phyloP scores from a whole-genome alignment of 2,888 invertebrate genomes.

The Siphonodentalium dalli region DNA sequence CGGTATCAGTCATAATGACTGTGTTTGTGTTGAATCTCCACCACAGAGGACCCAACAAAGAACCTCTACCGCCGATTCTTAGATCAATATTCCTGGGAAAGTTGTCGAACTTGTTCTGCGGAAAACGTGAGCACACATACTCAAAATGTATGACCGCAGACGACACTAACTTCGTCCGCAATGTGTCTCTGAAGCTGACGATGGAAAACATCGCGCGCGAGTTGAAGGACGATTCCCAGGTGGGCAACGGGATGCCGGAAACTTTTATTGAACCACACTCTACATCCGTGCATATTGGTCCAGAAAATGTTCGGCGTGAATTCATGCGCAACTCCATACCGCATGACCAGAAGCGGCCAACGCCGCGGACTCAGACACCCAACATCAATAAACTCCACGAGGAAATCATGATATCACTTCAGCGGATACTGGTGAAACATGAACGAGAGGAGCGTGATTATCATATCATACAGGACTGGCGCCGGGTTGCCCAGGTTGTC shows the following conservation, averaged over 20 bases:
- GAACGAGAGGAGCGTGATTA: slow-evolving; percentile 64
- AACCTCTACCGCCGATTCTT: slow-evolving; percentile 67
- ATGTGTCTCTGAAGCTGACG: slow-evolving; percentile 60
- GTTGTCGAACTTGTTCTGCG: slow-evolving; percentile 31
- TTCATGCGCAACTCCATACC: no score
- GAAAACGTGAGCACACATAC: no score
- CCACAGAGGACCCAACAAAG: slow-evolving; percentile 68
- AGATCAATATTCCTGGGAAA: slow-evolving; percentile 50
- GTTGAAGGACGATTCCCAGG: slow-evolving; percentile 52
- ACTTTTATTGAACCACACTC: no score
- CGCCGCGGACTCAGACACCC: slow-evolving; percentile 23
- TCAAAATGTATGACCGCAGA: no score
- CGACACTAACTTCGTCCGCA: slow-evolving; percentile 45
- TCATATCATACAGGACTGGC: slow-evolving; percentile 69
- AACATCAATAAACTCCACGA: slow-evolving; percentile 55
- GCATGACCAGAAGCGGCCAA: slow-evolving; percentile 15
- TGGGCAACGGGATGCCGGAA: slow-evolving; percentile 37
- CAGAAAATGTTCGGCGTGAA: no score
- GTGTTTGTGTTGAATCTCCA: slow-evolving; percentile 71
- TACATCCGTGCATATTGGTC: no score
- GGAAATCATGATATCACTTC: slow-evolving; percentile 66
- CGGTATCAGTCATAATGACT: slow-evolving; percentile 69
- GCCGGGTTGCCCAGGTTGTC: slow-evolving; percentile 68
- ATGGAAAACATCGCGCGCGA: slow-evolving; percentile 63
- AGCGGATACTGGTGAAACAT: slow-evolving; percentile 66